phyloP scores from a whole-genome alignment of 1,140 invertebrate genomes.

The Bombus vancouverensis region DNA sequence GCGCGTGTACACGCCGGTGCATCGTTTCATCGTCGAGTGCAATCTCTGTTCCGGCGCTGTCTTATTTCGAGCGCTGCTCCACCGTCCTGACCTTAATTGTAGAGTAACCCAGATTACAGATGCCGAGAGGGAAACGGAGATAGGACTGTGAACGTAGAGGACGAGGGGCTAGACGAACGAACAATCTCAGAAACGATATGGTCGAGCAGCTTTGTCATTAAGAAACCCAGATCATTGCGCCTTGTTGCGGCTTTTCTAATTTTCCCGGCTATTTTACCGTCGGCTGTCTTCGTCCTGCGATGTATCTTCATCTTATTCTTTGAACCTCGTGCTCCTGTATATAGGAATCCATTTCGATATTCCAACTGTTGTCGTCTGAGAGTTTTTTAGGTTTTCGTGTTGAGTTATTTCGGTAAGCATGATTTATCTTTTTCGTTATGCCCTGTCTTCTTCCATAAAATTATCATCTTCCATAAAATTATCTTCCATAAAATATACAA shows the following conservation, averaged over 20 bases:
- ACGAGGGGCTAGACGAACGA: slow-evolving; percentile 31
- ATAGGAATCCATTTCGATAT: neutral
- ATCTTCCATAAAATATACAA: too few species aligned
- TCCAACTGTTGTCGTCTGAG: neutral
- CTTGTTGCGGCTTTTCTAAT: slow-evolving; percentile 59
- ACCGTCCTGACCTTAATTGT: slow-evolving; percentile 67
- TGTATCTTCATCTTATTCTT: neutral
- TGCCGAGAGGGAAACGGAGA: slow-evolving; percentile 51
- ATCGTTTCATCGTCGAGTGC: slow-evolving; percentile 48
- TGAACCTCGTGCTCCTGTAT: neutral
- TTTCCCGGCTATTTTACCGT: slow-evolving; percentile 42
- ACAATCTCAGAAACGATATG: slow-evolving; percentile 66
- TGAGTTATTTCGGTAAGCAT: neutral
- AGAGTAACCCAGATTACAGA: slow-evolving; percentile 68
- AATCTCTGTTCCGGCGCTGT: slow-evolving; percentile 54
- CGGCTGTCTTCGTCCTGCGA: neutral
- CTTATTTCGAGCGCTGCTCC: slow-evolving; percentile 57
- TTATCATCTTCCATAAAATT: neutral
- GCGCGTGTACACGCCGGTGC: slow-evolving; percentile 13
- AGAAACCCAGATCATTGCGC: slow-evolving; percentile 44
- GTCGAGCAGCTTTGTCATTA: slow-evolving; percentile 61
- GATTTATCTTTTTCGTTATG: neutral
- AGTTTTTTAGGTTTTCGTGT: neutral
- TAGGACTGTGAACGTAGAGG: neutral
- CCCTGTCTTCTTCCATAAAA: neutral